These are phyloP conservation scores for Lycocorax pyrrhopterus DNA, from an alignment of 2,113 vertebrate genomes.

Conservation along the genomic window DNA sequence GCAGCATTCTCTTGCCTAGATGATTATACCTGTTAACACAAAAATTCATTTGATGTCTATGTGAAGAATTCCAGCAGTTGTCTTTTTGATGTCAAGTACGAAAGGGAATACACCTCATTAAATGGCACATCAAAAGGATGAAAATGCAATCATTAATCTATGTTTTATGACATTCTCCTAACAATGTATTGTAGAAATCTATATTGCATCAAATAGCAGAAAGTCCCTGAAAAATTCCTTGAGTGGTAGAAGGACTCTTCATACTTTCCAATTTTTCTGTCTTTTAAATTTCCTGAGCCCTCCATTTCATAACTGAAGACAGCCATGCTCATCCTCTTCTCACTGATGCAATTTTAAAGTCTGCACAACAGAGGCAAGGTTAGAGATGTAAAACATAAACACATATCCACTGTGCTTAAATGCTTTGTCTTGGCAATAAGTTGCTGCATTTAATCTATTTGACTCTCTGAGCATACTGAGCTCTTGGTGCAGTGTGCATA, in stretches of 20 bases:
- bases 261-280: background rate
- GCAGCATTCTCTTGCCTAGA: constrained; percentile 50
- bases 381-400: background rate
- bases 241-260: background rate
- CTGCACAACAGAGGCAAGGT: background rate
- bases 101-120: constrained; percentile 72
- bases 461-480: background rate
- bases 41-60: constrained; percentile 64
- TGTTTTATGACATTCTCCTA: constrained; percentile 68
- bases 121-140: constrained; percentile 75
- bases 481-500: background rate
- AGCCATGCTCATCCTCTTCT: background rate
- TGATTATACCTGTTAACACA: constrained; percentile 65
- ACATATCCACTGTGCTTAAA: background rate
- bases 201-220: constrained; percentile 24
- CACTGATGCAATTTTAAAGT: background rate
- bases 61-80: constrained; percentile 62
- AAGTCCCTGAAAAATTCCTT: background rate
- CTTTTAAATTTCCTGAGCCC: background rate
- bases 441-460: background rate
- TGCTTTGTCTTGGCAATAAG: background rate
- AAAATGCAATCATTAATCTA: constrained; percentile 74
- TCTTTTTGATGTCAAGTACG: constrained; percentile 74
- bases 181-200: constrained; percentile 47
- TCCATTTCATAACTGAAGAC: background rate